Evolutionary conservation across 2,888 invertebrate genomes (phyloP), one percentile per base, ranked within the genome.

Genomic region (Megalurothrips usitatus): DNA sequence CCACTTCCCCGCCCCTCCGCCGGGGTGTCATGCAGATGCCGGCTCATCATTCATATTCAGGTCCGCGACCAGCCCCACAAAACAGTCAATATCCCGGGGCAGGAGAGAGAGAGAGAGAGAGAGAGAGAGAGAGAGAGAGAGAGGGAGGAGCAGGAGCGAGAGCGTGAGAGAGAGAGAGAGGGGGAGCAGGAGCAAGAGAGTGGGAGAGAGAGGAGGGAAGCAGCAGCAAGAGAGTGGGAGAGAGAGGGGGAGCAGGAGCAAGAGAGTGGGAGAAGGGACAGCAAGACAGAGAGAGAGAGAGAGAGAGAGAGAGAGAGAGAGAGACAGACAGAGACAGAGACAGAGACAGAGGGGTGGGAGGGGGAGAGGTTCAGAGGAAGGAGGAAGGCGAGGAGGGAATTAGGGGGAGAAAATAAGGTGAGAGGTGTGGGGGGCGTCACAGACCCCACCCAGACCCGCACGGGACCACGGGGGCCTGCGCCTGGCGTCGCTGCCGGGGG

Each of bases 221-320:
- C n/a, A n/a, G 10, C 4, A 52, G 52, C 2, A 10, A 52, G 52
- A 52, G 52, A 52, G 52, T 6, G 52, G 10, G 52, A 52, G 52
- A 52, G 52, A 52, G 52, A 52, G 52, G 10, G 52, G 10, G 52
- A 52, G 52, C n/a, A n/a, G n/a, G n/a, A n/a, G n/a, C n/a, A n/a
- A 52, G 52, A 52, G 52, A 52, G 52, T 6, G 52, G 14, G 58
- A 14, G 58, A 58, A 14, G 58, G 1, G 58, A 14, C 14, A 19
- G 58, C n/a, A n/a, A n/a, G 52, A 52, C 4, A 52, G 52, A 52
- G 52, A 52, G 52, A 52, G 52, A 52, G 52, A 52, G 52, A 52
- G 52, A 52, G 52, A 52, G 52, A 52, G 52, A 52, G 52, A 52
- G 52, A 52, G 52, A 52, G 52, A 52, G 52, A 52, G 52, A 52